These are phyloP conservation scores for Catonia carolina DNA, from an alignment of 2,888 invertebrate genomes.

Conservation along the genomic window DNA sequence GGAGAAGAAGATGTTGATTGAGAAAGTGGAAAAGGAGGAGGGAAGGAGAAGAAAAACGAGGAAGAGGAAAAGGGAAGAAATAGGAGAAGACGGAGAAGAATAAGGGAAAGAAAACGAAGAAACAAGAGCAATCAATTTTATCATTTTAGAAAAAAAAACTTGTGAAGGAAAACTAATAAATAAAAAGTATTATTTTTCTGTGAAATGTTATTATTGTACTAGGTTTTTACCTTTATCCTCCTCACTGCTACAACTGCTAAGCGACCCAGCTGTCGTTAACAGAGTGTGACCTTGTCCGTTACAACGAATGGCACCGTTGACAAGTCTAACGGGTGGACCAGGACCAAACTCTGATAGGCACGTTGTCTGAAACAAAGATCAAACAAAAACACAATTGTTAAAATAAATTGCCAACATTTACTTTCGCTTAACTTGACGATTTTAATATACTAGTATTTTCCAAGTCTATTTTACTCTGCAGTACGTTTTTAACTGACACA, in stretches of 20 bases:
- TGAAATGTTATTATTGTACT: not conserved
- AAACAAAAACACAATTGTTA: too few species aligned
- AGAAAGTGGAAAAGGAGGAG: not conserved
- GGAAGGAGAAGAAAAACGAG: too few species aligned
- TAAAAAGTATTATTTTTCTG: not conserved
- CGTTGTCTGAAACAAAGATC: constrained; percentile 41
- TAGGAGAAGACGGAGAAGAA: not conserved
- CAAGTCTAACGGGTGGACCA: constrained; percentile 41
- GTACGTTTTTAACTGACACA: too few species aligned
- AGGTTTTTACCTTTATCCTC: constrained; percentile 33
- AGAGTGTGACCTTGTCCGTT: constrained; percentile 26
- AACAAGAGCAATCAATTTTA: not conserved
- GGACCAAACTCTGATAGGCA: constrained; percentile 47
- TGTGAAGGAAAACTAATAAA: not conserved
- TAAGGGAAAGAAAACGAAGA: too few species aligned
- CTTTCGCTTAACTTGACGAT: too few species aligned
- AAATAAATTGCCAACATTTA: too few species aligned
- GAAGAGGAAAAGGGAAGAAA: not conserved
- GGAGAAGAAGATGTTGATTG: not conserved
- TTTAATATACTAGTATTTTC: too few species aligned
- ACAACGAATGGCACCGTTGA: constrained; percentile 33
- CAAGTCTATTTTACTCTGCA: too few species aligned
- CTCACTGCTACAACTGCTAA: constrained; percentile 34
- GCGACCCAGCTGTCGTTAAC: constrained; percentile 29
- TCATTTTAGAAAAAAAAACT: not conserved